phyloP scores from a whole-genome alignment of 2,113 vertebrate genomes.

The Euleptes europaea region DNA sequence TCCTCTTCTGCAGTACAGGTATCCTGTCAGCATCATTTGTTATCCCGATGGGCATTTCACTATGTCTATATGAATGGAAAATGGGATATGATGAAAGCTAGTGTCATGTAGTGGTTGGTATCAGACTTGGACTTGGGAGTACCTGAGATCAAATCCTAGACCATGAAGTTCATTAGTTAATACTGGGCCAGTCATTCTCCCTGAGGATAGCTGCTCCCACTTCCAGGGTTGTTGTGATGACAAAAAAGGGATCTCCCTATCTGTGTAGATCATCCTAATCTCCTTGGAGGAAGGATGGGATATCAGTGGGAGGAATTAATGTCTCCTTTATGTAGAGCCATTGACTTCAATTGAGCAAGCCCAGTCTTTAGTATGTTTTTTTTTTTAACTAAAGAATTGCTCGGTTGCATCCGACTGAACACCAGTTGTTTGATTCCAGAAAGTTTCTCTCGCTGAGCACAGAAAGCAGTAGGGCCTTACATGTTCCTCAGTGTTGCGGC shows the following conservation, averaged over 20 bases:
- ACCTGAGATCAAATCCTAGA: too few species aligned
- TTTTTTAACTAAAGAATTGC: not conserved
- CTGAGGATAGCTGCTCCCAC: too few species aligned
- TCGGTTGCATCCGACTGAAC: not conserved
- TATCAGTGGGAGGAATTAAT: too few species aligned
- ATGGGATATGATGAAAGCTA: not conserved
- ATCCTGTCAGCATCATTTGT: not conserved
- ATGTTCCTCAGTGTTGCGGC: not conserved
- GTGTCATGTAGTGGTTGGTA: not conserved
- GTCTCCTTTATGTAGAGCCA: not conserved
- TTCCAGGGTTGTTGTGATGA: too few species aligned
- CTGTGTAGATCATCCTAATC: too few species aligned
- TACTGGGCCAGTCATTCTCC: too few species aligned
- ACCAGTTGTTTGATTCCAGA: not conserved
- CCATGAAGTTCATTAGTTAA: too few species aligned
- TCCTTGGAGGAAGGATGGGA: too few species aligned
- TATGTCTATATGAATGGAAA: not conserved
- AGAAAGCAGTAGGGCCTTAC: not conserved
- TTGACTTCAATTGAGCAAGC: not conserved
- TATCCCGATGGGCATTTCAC: not conserved
- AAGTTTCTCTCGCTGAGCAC: too few species aligned
- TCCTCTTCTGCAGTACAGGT: not conserved
- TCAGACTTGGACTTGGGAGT: too few species aligned
- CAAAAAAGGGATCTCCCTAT: too few species aligned
- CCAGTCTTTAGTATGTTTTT: not conserved